These are phyloP conservation scores for Pteromalus puparum DNA, from an alignment of 1,140 invertebrate species.

Conservation along the genomic window DNA sequence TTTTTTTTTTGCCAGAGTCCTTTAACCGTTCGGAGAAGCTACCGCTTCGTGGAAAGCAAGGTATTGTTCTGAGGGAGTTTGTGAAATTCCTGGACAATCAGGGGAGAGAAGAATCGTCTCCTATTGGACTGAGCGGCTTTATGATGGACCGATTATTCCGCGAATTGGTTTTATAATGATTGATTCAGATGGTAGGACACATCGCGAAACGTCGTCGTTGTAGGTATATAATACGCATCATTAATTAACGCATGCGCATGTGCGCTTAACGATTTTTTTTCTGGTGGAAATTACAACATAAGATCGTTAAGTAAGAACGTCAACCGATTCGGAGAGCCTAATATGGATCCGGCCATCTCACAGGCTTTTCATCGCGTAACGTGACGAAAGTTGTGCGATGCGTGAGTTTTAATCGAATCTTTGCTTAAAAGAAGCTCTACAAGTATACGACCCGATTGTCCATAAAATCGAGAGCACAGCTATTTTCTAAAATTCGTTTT, in stretches of 20 bases:
- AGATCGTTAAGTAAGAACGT: neutral
- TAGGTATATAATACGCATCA: too few relatives aligned
- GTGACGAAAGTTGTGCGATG: neutral
- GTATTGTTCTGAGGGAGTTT: neutral
- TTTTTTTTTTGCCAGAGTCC: neutral
- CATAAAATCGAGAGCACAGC: neutral
- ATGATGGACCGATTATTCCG: neutral
- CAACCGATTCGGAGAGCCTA: neutral
- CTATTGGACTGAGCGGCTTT: neutral
- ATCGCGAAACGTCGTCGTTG: too few relatives aligned
- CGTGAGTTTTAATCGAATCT: too few relatives aligned
- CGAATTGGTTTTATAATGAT: neutral
- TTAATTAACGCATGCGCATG: too few relatives aligned
- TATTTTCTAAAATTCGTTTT: neutral
- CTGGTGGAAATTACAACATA: neutral
- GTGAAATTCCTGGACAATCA: neutral
- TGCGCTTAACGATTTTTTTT: neutral
- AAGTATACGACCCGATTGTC: neutral
- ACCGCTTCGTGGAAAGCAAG: neutral
- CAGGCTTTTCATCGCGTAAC: too few relatives aligned
- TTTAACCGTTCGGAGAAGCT: neutral
- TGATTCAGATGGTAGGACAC: too few relatives aligned
- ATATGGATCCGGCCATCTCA: neutral
- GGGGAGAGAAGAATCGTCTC: neutral
- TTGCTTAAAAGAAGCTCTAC: too few relatives aligned